phyloP scores from a whole-genome alignment of 2,113 vertebrate species.

The Spermophilus dauricus region DNA sequence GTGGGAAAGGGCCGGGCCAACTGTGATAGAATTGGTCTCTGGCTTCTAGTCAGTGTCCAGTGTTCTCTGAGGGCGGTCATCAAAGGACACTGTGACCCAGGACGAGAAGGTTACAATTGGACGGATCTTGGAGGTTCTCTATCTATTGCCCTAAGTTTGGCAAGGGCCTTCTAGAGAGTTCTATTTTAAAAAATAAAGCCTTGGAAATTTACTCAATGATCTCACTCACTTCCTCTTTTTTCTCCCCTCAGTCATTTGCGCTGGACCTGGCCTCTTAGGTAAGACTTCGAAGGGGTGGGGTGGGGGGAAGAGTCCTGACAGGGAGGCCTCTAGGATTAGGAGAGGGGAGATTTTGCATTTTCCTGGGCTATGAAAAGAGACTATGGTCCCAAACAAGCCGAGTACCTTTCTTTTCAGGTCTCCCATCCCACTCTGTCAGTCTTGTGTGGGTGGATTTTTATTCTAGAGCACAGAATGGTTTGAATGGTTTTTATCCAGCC shows the following conservation, averaged over 20 bases:
- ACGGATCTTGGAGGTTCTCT: not conserved
- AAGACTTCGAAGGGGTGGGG: not conserved
- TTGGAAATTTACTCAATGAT: no score
- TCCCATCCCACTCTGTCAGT: not conserved
- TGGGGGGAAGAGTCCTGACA: not conserved
- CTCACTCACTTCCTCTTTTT: no score
- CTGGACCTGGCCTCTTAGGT: slow-evolving; percentile 50
- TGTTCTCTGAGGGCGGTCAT: not conserved
- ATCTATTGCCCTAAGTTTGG: not conserved
- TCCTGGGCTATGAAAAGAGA: not conserved
- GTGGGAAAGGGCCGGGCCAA: not conserved
- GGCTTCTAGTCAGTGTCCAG: not conserved
- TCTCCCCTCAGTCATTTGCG: not conserved
- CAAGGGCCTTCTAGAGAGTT: not conserved
- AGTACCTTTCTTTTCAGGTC: not conserved
- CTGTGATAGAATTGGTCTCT: not conserved
- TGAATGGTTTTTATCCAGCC: not conserved
- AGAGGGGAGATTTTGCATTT: not conserved
- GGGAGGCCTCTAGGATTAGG: not conserved
- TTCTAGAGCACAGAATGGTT: not conserved
- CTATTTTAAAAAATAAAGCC: no score
- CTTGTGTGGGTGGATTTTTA: not conserved
- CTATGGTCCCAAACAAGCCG: not conserved
- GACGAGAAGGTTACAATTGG: not conserved
- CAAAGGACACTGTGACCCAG: not conserved